Evolutionary conservation across 1,140 invertebrate species (phyloP), one percentile per base, ranked within the genome.

Genomic region (Drosophila persimilis): DNA sequence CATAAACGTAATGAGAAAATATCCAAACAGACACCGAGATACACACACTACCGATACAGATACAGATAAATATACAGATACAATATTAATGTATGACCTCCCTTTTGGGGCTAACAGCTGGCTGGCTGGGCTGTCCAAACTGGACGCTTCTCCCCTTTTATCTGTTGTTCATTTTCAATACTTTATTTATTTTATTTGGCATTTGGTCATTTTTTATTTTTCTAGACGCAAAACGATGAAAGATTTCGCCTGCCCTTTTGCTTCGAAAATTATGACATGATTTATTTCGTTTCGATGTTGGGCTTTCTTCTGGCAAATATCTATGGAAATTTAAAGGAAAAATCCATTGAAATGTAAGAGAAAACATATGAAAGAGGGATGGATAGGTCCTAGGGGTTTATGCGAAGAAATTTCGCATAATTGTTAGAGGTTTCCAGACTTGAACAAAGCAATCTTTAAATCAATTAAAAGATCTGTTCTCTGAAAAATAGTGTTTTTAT

Each of bases 1-100:
- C 66, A 70, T 69, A 70, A 58, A 51, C 29, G 46, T 56, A 58
- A 67, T 46, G 29, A 65, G 50, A 61, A 39, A 67, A 70, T 58
- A 26, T 55, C 62, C 26, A 50, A 48, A 44, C 13, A 50, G 31
- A 70, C 29, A 69, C 51, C 43, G 20, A 43, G 31, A 35, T 35
- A 35, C 31, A 26, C 3, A 11, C 3, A 35, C 7, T 31, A 8
- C 29, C 2, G 29, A 29, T 50, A 41, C 55, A 31, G n/a, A 43
- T 24, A 24, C 15, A 1, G 8, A 11, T 15, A n/a, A n/a, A n/a
- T n/a, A n/a, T n/a, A n/a, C n/a, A n/a, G n/a, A n/a, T n/a, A n/a
- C 15, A 11, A 11, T 20, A 20, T 47, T 35, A 35, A 39, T 55
- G 53, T 26, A n/a, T 43, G 11, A 6, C 29, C 46, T 55, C n/a